Percentiles rank a stretch among this genome's conserved stretches.
These are phyloP conservation scores for Pavo muticus DNA, from an alignment of 2,113 vertebrate genomes.

Conservation along the genomic window DNA sequence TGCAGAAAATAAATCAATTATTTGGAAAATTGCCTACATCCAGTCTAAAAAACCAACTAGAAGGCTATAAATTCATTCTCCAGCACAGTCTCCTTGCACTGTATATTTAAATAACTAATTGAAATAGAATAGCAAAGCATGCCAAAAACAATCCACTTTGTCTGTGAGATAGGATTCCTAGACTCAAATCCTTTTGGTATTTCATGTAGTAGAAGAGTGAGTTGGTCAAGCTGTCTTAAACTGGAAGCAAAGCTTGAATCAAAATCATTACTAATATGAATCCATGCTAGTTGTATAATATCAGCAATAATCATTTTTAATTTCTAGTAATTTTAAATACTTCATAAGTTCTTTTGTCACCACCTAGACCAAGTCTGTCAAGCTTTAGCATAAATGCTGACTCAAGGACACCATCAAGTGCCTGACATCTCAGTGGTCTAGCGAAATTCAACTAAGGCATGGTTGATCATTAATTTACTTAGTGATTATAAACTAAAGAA, in stretches of 20 bases:
- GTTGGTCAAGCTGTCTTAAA: background rate
- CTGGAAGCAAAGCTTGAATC: background rate
- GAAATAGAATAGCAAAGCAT: background rate
- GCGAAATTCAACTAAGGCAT: background rate
- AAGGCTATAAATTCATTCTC: slow-evolving; percentile 8
- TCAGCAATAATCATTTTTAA: background rate
- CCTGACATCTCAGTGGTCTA: background rate
- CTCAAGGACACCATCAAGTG: background rate
- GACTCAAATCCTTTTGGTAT: background rate
- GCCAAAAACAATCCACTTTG: background rate
- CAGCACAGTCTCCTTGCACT: background rate
- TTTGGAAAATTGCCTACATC: slow-evolving; percentile 33
- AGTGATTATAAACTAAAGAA: background rate
- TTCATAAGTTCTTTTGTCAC: background rate
- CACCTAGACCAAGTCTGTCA: background rate
- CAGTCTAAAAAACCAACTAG: background rate
- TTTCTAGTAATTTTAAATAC: background rate
- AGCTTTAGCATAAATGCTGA: background rate
- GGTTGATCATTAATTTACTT: background rate
- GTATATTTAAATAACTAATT: slow-evolving; percentile 20
- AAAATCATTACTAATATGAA: background rate
- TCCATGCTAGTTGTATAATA: background rate
- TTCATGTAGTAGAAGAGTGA: background rate
- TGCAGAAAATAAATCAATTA: slow-evolving; percentile 53
- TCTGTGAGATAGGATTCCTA: background rate